Percentiles rank a stretch among this genome's conserved stretches.
Evolutionary conservation across 2,797 vertebrate genomes (phyloP).

Genomic region (Vespertilio murinus): DNA sequence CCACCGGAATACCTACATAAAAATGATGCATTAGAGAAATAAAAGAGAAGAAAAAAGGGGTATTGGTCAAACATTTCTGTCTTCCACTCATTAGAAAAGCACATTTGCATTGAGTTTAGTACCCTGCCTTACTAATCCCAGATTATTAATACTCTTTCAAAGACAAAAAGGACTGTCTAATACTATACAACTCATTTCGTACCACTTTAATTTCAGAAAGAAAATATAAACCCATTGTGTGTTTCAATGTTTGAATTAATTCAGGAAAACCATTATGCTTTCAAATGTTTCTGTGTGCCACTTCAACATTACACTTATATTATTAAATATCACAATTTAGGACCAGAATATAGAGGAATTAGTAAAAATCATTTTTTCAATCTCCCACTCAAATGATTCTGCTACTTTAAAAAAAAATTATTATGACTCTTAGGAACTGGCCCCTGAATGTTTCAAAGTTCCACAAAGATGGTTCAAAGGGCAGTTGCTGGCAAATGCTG

Average conservation of each 20-base stretch:
- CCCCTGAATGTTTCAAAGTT: neutral
- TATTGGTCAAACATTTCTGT: constrained; percentile 13
- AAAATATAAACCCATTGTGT: neutral
- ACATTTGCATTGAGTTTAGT: neutral
- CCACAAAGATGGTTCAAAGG: neutral
- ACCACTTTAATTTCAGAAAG: constrained; percentile 11
- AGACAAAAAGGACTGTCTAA: constrained; percentile 10
- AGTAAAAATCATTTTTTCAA: neutral
- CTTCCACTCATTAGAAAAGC: constrained; percentile 45
- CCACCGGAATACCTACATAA: neutral
- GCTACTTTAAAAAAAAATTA: neutral
- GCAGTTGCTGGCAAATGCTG: neutral
- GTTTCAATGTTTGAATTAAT: constrained; percentile 9
- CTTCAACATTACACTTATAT: neutral
- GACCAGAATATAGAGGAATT: neutral
- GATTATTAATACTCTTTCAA: constrained; percentile 44
- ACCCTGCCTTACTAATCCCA: constrained; percentile 27
- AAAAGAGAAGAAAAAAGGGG: neutral
- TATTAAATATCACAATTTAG: constrained; percentile 7
- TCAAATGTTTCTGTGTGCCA: neutral
- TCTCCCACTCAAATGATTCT: neutral
- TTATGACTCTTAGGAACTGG: neutral
- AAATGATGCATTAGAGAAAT: neutral
- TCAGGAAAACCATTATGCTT: neutral
- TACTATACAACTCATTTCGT: neutral